phyloP scores from a whole-genome alignment of 2,797 vertebrate genomes.

The Dicrostonyx torquatus region DNA sequence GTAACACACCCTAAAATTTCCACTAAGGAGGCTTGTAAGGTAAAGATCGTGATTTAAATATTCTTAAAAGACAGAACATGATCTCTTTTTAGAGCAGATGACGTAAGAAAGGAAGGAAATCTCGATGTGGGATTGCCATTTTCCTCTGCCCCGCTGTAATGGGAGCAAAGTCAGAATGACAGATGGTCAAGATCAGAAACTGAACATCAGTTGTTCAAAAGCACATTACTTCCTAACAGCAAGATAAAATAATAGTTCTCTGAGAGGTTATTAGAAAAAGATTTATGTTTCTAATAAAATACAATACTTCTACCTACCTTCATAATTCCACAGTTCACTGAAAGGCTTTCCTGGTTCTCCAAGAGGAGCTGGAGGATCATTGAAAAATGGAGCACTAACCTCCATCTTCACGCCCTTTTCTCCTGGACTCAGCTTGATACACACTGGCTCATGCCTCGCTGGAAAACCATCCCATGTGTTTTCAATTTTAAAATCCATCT shows the following conservation, averaged over 20 bases:
- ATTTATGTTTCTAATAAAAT: conserved; percentile 67
- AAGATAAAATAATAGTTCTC: conserved; percentile 50
- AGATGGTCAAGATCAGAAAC: conserved; percentile 6
- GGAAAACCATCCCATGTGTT: conserved; percentile 92
- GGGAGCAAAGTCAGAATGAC: not conserved
- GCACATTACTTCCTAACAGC: not conserved
- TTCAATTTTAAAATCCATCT: conserved; percentile 91
- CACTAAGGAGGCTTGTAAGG: conserved; percentile 46
- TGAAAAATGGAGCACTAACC: conserved; percentile 92
- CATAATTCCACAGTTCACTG: conserved; percentile 93
- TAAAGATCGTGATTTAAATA: conserved; percentile 42
- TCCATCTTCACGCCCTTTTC: conserved; percentile 89
- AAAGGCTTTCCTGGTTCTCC: conserved; percentile 90
- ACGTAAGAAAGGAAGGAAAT: conserved; percentile 47
- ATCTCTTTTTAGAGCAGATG: conserved; percentile 25
- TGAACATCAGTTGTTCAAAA: conserved; percentile 32
- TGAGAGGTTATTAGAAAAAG: conserved; percentile 70
- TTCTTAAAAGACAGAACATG: conserved; percentile 10
- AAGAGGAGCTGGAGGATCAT: conserved; percentile 90
- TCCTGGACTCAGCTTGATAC: conserved; percentile 86
- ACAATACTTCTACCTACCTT: conserved; percentile 87
- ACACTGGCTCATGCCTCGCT: conserved; percentile 89
- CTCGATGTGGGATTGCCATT: conserved; percentile 32
- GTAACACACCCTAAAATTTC: conserved; percentile 42
- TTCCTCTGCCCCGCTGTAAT: not conserved